Evolutionary conservation across 1,140 invertebrate species (phyloP).

Genomic region (Tachypleus tridentatus): DNA sequence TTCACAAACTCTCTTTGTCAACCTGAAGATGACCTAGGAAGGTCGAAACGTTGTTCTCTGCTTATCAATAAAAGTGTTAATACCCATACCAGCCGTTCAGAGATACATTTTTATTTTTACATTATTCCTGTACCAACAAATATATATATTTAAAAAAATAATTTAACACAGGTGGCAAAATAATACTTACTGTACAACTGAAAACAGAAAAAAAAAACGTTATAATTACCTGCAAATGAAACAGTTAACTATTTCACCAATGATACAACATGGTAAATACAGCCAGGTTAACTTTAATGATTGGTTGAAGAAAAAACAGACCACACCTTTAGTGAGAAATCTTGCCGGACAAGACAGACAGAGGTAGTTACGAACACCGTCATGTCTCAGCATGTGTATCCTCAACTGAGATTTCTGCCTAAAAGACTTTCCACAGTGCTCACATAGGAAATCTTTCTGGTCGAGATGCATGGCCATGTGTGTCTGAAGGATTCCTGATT

Average conservation of each 20-base stretch:
- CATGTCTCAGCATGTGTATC: constrained; percentile 34
- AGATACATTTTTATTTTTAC: no score
- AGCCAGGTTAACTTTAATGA: no score
- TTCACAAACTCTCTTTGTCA: no score
- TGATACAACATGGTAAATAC: no score
- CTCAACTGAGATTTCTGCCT: constrained; percentile 36
- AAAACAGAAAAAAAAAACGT: constrained; percentile 6
- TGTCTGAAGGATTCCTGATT: constrained; percentile 34
- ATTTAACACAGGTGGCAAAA: background rate
- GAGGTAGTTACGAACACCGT: constrained; percentile 29
- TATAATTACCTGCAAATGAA: background rate
- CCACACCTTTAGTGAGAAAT: constrained; percentile 33
- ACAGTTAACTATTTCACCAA: no score
- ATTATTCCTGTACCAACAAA: no score
- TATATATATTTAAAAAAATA: no score
- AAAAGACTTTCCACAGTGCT: constrained; percentile 37
- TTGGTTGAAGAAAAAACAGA: no score
- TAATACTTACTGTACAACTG: constrained; percentile 7
- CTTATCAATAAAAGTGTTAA: no score
- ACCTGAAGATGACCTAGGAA: no score
- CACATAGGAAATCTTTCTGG: constrained; percentile 34
- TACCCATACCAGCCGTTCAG: no score
- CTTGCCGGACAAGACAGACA: constrained; percentile 32
- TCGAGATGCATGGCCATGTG: constrained; percentile 36
- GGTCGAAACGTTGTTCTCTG: no score